Percentiles rank a stretch among this genome's conserved stretches.
Conservation (phyloP, 2,113 vertebrate genomes). For the Ia io region DNA sequence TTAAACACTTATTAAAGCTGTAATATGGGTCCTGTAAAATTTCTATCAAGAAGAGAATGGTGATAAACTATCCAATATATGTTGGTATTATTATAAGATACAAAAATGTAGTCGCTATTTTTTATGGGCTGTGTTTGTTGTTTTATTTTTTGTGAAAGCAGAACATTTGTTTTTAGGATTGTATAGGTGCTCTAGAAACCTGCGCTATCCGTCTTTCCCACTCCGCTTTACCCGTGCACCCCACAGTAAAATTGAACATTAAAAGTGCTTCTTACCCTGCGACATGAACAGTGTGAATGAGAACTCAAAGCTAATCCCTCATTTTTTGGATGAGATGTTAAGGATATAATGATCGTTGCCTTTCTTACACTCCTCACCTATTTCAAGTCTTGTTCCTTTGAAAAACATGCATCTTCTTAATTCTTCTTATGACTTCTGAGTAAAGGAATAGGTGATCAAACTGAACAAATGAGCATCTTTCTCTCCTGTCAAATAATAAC, state of each 20-base stretch:
- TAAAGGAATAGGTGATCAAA: not conserved
- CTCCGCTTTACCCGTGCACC: accelerated
- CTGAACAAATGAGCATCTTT: not conserved
- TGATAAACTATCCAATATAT: not conserved
- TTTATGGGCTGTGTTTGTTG: not conserved
- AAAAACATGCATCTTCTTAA: not conserved
- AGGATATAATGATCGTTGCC: not conserved
- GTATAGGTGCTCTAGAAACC: not conserved
- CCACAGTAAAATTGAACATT: not conserved
- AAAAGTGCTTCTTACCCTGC: not conserved
- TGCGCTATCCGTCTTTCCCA: not conserved
- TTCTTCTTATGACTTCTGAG: not conserved
- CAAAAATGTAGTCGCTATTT: not conserved
- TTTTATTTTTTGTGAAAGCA: not conserved
- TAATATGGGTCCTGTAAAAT: not conserved
- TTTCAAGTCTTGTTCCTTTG: not conserved
- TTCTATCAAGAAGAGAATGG: not conserved
- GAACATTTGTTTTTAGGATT: not conserved
- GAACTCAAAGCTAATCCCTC: not conserved
- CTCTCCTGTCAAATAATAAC: not conserved
- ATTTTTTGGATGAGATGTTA: not conserved
- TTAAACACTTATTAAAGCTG: not conserved
- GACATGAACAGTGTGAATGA: not conserved
- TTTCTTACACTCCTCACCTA: not conserved
- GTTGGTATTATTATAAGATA: not conserved